A percentile compares a stretch with the other conserved stretches of the same genome.
These are phyloP conservation scores for Myotis pilosus DNA, from an alignment of 2,797 vertebrate genomes.

Conservation along the genomic window DNA sequence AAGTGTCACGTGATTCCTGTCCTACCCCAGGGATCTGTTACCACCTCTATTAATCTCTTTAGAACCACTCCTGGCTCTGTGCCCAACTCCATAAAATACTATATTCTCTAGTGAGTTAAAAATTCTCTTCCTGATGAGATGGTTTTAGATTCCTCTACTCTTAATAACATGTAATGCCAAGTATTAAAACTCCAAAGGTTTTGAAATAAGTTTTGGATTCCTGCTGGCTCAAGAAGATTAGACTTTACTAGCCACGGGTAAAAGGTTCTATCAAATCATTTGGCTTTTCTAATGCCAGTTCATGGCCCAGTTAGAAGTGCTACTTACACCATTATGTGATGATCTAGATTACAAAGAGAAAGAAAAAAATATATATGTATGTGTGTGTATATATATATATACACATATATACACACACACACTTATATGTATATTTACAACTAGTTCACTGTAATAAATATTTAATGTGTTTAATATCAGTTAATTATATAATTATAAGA, in stretches of 20 bases:
- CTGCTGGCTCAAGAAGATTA: not conserved
- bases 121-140: not conserved
- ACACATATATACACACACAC: too few relatives aligned
- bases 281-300: not conserved
- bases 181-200: slow-evolving; percentile 2
- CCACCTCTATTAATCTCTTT: not conserved
- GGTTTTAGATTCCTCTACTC: not conserved
- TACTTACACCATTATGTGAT: not conserved
- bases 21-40: not conserved
- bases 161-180: not conserved
- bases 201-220: slow-evolving; percentile 14
- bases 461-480: not conserved
- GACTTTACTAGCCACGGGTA: not conserved
- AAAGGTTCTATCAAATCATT: not conserved
- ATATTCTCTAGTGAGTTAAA: not conserved
- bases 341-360: not conserved
- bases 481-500: slow-evolving; percentile 12
- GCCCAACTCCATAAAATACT: not conserved
- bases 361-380: not conserved
- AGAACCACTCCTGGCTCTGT: not conserved
- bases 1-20: not conserved
- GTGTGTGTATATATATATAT: too few relatives aligned
- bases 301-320: not conserved
- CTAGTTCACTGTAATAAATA: slow-evolving; percentile 21
- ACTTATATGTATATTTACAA: not conserved